These are phyloP conservation scores for Alviniconcha strummeri DNA, from an alignment of 2,888 invertebrate genomes.

Conservation along the genomic window DNA sequence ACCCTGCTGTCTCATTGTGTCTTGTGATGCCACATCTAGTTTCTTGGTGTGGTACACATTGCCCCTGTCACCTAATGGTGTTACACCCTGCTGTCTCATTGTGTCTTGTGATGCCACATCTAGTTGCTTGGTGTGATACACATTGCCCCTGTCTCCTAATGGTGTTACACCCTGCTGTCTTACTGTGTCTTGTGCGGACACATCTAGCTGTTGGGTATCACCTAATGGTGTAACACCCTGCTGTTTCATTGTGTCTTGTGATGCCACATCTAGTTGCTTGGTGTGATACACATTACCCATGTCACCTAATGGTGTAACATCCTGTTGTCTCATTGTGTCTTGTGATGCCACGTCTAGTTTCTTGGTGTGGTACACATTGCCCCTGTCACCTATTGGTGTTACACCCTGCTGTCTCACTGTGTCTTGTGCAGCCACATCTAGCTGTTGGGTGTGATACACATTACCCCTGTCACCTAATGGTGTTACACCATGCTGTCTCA, in stretches of 20 bases:
- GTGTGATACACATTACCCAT: constrained; percentile 17
- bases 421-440: constrained; percentile 30
- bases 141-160: constrained; percentile 28
- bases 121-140: constrained; percentile 18
- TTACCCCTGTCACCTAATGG: constrained; percentile 5
- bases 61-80: background rate
- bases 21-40: background rate
- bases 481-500: background rate
- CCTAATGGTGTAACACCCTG: no score
- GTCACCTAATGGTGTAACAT: background rate
- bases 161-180: background rate
- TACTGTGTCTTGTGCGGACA: background rate
- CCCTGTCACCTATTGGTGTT: constrained; percentile 6
- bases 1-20: background rate
- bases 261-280: background rate
- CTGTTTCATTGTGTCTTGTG: background rate
- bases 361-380: background rate
- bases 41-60: background rate
- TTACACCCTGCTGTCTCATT: background rate
- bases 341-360: constrained; percentile 9
- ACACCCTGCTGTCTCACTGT: background rate
- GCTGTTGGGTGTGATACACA: constrained; percentile 21
- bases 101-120: constrained; percentile 32
- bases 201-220: background rate
- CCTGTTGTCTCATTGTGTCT: background rate